A percentile compares a stretch with the other conserved stretches of the same genome.
phyloP scores from a whole-genome alignment of 1,140 invertebrate species.

The Calosoma granatense region DNA sequence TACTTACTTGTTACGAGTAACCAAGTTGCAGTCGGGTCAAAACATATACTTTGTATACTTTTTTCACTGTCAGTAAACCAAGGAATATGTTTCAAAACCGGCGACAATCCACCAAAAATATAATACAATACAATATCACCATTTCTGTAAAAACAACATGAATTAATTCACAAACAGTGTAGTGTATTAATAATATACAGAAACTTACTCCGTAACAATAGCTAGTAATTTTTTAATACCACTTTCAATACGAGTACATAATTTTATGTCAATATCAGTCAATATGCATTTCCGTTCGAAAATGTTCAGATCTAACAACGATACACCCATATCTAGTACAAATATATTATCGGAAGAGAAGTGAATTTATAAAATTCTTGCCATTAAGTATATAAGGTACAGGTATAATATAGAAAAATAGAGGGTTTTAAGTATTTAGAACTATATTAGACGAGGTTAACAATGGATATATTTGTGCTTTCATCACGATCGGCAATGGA shows the following conservation, averaged over 20 bases:
- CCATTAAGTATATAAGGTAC: background rate
- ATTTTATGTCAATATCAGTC: conserved; percentile 29
- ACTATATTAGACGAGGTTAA: background rate
- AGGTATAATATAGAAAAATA: conserved; percentile 1
- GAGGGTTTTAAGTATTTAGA: background rate
- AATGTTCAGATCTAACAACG: conserved; percentile 19
- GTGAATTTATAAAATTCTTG: background rate
- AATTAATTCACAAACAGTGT: conserved; percentile 4
- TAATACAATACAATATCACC: conserved; percentile 32
- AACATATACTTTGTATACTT: conserved; percentile 52
- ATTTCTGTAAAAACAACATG: conserved; percentile 22
- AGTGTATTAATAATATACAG: background rate
- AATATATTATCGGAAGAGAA: background rate
- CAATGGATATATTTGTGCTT: background rate
- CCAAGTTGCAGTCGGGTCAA: conserved; percentile 60
- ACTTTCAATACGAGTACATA: conserved; percentile 29
- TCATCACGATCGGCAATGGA: background rate
- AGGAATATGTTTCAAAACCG: conserved; percentile 52
- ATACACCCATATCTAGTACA: background rate
- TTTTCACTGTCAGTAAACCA: conserved; percentile 52
- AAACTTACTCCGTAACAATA: conserved; percentile 28
- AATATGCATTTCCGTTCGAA: conserved; percentile 30
- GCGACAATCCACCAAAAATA: conserved; percentile 29
- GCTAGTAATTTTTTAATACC: conserved; percentile 33
- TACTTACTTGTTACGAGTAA: conserved; percentile 48